A percentile compares a stretch with the other conserved stretches of the same genome.
Conservation (phyloP, 2,888 invertebrate genomes). For the Poecilus cupreus region DNA sequence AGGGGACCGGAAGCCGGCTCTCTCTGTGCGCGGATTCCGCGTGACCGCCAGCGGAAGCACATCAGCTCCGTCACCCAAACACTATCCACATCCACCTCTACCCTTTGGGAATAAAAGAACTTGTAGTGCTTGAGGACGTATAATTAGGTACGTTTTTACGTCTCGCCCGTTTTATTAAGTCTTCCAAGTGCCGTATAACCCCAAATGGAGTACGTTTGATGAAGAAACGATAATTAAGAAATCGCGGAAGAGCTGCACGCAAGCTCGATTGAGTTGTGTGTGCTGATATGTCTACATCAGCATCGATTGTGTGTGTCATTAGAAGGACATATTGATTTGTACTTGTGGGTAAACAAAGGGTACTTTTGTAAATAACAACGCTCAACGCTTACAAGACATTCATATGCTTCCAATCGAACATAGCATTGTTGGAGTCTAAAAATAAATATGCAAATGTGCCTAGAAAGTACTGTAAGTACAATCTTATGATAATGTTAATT, state of each 20-base stretch:
- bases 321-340: not conserved
- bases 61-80: not conserved
- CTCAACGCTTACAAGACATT: no score
- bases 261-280: constrained; percentile 20
- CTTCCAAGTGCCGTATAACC: not conserved
- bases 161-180: constrained; percentile 23
- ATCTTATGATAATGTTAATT: not conserved
- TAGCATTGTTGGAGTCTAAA: no score
- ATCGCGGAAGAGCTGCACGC: constrained; percentile 11
- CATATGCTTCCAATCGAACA: no score
- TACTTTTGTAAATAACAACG: not conserved
- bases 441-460: no score
- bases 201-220: not conserved
- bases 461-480: not conserved
- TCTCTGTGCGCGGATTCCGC: not conserved
- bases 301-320: constrained; percentile 1
- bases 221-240: constrained; percentile 32
- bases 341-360: not conserved
- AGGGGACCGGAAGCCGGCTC: not conserved
- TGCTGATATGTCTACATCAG: not conserved
- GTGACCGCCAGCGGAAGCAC: not conserved
- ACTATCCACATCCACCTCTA: not conserved
- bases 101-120: constrained; percentile 5
- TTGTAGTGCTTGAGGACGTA: constrained; percentile 25
- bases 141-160: constrained; percentile 38